Evolutionary conservation across 2,113 vertebrate species (phyloP), one percentile per base, ranked within the genome.

Genomic region (Cricetomys ansorgei): DNA sequence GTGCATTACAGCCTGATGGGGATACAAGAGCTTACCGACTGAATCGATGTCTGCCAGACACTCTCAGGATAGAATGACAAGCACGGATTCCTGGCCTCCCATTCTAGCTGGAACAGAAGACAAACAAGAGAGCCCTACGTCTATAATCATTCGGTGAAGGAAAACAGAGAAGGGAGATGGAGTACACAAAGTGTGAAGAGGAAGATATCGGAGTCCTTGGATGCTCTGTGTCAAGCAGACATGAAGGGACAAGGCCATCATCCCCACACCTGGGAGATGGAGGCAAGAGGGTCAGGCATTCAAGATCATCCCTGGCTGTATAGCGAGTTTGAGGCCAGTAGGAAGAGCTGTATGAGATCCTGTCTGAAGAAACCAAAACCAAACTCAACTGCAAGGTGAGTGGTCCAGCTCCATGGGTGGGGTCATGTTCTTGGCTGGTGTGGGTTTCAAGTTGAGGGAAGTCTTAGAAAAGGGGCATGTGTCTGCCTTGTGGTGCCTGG

Each of bases 41-140:
- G 55, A 91, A 29, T 34, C 55, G 67, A 37, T 53, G 29, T 45
- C 59, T 83, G 11, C 43, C 29, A 89, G 55, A 57, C 59, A 8
- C 4, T 62, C 27, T 65, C 65, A 86, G 34, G 37, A 76, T 34
- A 55, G 0, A 91, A 57, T 77, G 79, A 65, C 64, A 53, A 45
- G 27, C 64, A 2, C 7, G 23, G 37, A 70, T 40, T 92, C 76
- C 72, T 6, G 77, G 40, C 34, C n/a, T 85, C 23, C 1, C 25
- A 67, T 77, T 57, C 37, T 21, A 65, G 67, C 12, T 65, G n/a
- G 62, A 48, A 89, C 6, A 92, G 73, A 89, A 94, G 48, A 87
- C 21, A 70, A 90, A 67, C 10, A 37, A 76, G 31, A 34, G 85
- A 88, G 34, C 45, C 37, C 89, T 43, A 62, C 40, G 64, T 25